These are phyloP conservation scores for Myrmecophaga tridactyla DNA, from an alignment of 2,113 vertebrate genomes.

Conservation along the genomic window DNA sequence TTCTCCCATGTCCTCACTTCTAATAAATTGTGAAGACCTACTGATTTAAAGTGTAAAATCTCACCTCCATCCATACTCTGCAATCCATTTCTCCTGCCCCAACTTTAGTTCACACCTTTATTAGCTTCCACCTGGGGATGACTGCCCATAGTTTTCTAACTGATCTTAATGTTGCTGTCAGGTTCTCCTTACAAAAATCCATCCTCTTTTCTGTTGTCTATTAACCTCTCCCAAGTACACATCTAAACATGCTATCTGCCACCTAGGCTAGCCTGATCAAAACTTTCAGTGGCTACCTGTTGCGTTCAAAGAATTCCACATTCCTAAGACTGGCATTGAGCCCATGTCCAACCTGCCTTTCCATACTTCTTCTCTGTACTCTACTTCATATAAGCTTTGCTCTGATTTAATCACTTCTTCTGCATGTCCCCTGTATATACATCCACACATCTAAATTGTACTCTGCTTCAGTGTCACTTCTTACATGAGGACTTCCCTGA, in stretches of 20 bases:
- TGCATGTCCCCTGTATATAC: neutral
- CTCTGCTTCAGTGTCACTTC: neutral
- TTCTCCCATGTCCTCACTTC: neutral
- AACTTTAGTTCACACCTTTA: neutral
- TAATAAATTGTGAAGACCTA: neutral
- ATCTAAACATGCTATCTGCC: neutral
- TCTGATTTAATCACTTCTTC: neutral
- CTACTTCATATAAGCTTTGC: neutral
- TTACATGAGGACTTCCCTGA: neutral
- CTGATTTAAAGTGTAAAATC: neutral
- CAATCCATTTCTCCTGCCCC: neutral
- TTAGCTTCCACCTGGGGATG: neutral
- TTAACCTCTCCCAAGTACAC: neutral
- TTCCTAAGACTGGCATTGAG: neutral
- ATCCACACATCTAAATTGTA: neutral
- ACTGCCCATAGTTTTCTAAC: neutral
- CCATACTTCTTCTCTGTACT: neutral
- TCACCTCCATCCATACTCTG: neutral
- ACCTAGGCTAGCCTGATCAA: neutral
- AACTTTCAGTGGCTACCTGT: neutral
- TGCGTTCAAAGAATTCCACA: neutral
- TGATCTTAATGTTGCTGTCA: neutral
- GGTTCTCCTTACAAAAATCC: neutral
- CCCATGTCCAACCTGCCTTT: neutral
- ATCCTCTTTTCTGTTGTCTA: neutral